These are phyloP conservation scores for Mungos mungo DNA, from an alignment of 2,113 vertebrate genomes.

Conservation along the genomic window DNA sequence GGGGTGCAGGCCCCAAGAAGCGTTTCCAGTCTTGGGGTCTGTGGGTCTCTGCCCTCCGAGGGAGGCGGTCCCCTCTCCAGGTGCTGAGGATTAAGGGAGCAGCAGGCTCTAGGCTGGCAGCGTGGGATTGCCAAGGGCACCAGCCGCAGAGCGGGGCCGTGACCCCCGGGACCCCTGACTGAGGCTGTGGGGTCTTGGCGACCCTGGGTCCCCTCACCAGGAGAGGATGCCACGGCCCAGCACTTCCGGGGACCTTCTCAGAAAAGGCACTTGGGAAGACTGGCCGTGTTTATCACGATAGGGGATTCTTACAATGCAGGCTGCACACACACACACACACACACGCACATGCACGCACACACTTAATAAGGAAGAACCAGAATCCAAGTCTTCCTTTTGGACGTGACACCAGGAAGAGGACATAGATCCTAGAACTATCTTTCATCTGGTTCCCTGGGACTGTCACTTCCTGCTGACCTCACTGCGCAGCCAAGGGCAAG, in stretches of 20 bases:
- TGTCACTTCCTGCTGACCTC: background rate
- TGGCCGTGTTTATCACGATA: background rate
- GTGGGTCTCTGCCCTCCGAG: background rate
- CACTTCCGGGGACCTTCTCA: background rate
- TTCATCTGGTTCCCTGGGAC: background rate
- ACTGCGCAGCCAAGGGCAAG: accelerated
- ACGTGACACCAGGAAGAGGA: background rate
- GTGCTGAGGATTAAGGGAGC: background rate
- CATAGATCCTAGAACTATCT: background rate
- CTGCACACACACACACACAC: background rate
- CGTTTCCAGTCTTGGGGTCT: no score
- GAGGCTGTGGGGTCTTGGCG: no score
- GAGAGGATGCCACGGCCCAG: accelerated
- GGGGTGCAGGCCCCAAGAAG: background rate
- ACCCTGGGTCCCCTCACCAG: accelerated
- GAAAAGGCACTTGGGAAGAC: background rate
- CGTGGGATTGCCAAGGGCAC: no score
- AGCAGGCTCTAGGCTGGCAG: accelerated
- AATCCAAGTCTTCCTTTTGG: background rate
- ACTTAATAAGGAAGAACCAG: background rate
- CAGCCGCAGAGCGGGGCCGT: accelerated
- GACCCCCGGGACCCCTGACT: background rate
- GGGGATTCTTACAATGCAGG: background rate
- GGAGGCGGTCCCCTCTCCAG: no score
- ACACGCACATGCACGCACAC: no score